A percentile compares a stretch with the other conserved stretches of the same genome.
Evolutionary conservation across 2,797 vertebrate genomes (phyloP).

Genomic region (Dryobates pubescens): DNA sequence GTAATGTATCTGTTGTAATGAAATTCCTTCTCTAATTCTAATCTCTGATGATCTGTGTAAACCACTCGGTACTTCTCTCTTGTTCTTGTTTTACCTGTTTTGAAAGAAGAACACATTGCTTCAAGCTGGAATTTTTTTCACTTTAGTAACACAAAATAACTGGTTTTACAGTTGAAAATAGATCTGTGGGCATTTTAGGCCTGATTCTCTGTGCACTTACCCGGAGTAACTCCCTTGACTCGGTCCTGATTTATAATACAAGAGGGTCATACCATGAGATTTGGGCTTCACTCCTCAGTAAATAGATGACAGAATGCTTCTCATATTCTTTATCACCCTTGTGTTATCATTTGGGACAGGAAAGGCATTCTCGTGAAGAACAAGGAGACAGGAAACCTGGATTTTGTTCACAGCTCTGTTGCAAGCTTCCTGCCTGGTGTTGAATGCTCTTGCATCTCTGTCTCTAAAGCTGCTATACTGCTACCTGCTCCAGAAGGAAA

Average conservation of each 20-base stretch:
- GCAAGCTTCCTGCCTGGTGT: background rate
- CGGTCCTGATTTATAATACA: background rate
- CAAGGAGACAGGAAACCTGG: conserved; percentile 17
- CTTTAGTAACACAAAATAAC: conserved; percentile 21
- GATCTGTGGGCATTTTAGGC: background rate
- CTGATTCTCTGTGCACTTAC: conserved; percentile 30
- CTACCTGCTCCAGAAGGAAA: background rate
- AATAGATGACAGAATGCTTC: conserved; percentile 4
- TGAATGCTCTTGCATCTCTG: background rate
- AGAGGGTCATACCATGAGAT: background rate
- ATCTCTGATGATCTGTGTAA: conserved; percentile 96
- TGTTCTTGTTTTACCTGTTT: conserved; percentile 95
- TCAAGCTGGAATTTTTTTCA: conserved; percentile 44
- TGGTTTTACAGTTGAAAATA: conserved; percentile 10
- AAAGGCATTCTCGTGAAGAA: background rate
- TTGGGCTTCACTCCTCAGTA: conserved; percentile 2
- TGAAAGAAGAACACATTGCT: conserved; percentile 67
- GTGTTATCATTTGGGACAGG: background rate
- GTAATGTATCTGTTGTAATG: conserved; percentile 98
- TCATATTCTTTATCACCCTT: background rate
- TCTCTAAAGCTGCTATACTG: background rate
- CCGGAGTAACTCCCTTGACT: conserved; percentile 22
- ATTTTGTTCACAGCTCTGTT: background rate
- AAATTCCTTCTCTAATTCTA: conserved; percentile 98
- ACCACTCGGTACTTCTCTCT: conserved; percentile 98